Percentiles rank a stretch among this genome's conserved stretches.
These are phyloP conservation scores for Lycaon pictus DNA, from an alignment of 2,113 vertebrate species.

Conservation along the genomic window DNA sequence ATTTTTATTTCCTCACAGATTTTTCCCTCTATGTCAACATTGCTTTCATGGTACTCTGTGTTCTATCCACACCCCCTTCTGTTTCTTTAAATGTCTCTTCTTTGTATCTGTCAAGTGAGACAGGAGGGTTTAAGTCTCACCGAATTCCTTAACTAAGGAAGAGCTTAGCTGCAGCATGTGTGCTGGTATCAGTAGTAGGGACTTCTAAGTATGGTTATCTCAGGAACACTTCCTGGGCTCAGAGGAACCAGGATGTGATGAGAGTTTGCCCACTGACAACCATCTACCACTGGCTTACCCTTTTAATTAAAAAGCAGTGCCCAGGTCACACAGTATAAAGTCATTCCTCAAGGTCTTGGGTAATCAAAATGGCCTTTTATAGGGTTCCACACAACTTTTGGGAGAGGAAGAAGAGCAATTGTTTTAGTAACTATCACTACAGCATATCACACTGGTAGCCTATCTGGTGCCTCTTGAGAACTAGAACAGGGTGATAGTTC, in stretches of 20 bases:
- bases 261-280: background rate
- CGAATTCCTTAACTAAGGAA: background rate
- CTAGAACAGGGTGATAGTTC: background rate
- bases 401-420: background rate
- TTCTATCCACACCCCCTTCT: background rate
- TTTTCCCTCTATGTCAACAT: background rate
- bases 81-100: background rate
- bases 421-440: background rate
- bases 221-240: background rate
- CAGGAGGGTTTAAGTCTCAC: background rate
- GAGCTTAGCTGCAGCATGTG: background rate
- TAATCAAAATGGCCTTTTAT: background rate
- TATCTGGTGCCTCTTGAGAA: background rate
- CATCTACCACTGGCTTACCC: background rate
- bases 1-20: background rate
- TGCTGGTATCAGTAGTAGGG: background rate
- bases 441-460: background rate
- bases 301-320: slow-evolving; percentile 33
- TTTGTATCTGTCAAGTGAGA: background rate
- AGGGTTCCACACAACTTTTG: background rate
- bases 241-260: background rate
- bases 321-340: background rate
- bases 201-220: background rate
- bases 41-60: background rate
- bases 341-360: background rate